Evolutionary conservation across 2,888 invertebrate species (phyloP), one percentile per base, ranked within the genome.

Genomic region (Phymatocera aterrima): DNA sequence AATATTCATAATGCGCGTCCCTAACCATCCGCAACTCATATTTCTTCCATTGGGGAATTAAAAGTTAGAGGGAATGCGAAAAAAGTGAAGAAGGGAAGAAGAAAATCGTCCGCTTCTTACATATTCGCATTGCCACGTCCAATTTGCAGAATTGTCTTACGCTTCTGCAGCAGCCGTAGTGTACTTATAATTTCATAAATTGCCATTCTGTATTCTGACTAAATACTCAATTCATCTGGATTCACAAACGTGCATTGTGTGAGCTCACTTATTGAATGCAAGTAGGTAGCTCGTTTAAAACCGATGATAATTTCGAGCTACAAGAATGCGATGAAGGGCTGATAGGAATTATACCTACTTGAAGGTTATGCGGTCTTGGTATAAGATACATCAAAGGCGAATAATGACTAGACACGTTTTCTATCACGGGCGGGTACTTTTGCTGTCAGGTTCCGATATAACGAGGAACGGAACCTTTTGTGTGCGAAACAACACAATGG

Each of bases 381-480:
- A n/a, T n/a, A n/a, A 18, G n/a, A n/a, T 8, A 68, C 61, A 64
- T 64, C 61, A 34, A 72, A 72, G 51, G 31, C 34, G 51, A 21
- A 46, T 12, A 34, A 72, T 72, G 72, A 72, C 72, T 72, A 48
- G 51, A 72, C 51, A 51, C 28, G 31, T 72, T 72, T n/a, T 72
- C n/a, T 18, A 72, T 72, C 31, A 72, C 24, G 10, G 21, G 12
- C 28, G 31, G 43, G 48, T 72, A 72, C 48, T 72, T 72, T 72
- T 51, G 51, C 72, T 72, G 48, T 51, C 72, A 72, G 31, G 72
- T 34, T 51, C 48, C 72, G n/a, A 72, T 72, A 72, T 72, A 72
- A 72, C n/a, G 72, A 72, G 72, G 72, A 72, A 51, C 72, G 34
- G 72, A 72, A 72, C 51, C 72, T 51, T 72, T 72, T 72, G 72